These are phyloP conservation scores for Euborellia annulipes DNA, from an alignment of 1,140 invertebrate species.

Conservation along the genomic window DNA sequence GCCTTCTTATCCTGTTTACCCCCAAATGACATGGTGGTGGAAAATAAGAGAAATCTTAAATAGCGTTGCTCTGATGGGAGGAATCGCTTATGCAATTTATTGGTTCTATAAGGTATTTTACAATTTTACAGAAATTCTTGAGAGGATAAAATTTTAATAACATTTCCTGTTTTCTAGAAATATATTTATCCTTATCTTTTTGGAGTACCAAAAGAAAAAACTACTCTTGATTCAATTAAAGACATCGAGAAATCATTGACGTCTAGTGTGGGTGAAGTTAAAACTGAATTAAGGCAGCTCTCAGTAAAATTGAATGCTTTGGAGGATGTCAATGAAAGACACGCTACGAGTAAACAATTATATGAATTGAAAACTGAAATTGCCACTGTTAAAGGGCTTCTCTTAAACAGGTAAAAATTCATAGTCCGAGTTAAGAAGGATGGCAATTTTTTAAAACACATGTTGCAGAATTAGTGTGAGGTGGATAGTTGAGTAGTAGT, in stretches of 20 bases:
- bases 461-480: no score
- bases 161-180: constrained; percentile 34
- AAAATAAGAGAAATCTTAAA: constrained; percentile 49
- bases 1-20: constrained; percentile 23
- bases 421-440: no score
- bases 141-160: neutral
- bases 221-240: no score
- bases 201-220: constrained; percentile 24
- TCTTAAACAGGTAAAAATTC: constrained; percentile 44
- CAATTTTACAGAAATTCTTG: constrained; percentile 5
- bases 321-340: neutral
- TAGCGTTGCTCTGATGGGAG: constrained; percentile 47
- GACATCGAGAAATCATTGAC: no score
- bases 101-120: constrained; percentile 51
- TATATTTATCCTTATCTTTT: constrained; percentile 44
- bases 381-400: constrained; percentile 55
- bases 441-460: no score
- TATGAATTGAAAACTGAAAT: constrained; percentile 56
- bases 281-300: no score
- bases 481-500: no score
- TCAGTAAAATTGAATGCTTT: no score
- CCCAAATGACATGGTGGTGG: constrained; percentile 30
- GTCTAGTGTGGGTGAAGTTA: no score
- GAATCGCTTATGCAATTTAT: constrained; percentile 50
- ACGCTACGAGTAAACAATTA: constrained; percentile 37